These are phyloP conservation scores for Drosophila chauvacae DNA, from an alignment of 1,140 invertebrate species.

Conservation along the genomic window DNA sequence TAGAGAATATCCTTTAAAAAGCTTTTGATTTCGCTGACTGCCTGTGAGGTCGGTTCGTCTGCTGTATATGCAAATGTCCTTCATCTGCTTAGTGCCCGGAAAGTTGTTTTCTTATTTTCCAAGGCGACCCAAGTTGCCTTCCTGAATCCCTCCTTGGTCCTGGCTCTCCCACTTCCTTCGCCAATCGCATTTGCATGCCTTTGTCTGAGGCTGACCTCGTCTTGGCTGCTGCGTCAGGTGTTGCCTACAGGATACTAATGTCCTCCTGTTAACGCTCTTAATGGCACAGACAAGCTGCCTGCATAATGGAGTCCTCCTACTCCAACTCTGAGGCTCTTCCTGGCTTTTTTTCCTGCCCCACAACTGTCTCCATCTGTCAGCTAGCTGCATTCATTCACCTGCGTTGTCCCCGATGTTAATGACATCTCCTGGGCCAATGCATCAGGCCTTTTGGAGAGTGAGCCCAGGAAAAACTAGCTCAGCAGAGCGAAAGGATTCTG, in stretches of 20 bases:
- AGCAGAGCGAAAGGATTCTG: slow-evolving; percentile 48
- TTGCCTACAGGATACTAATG: slow-evolving; percentile 76
- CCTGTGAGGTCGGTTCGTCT: slow-evolving; percentile 9
- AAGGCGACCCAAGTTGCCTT: slow-evolving; percentile 47
- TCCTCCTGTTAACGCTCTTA: slow-evolving; percentile 73
- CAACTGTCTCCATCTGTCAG: slow-evolving; percentile 68
- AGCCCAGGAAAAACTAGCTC: slow-evolving; percentile 61
- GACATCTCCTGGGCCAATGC: slow-evolving; percentile 75
- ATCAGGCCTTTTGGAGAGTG: slow-evolving; percentile 64
- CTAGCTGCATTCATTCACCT: slow-evolving; percentile 81
- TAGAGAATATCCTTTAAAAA: slow-evolving; percentile 82
- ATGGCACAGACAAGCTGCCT: slow-evolving; percentile 76
- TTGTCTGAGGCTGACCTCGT: slow-evolving; percentile 78
- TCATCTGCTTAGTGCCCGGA: slow-evolving; percentile 77
- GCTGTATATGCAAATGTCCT: slow-evolving; percentile 71
- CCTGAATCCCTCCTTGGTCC: not conserved
- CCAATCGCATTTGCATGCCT: slow-evolving; percentile 76
- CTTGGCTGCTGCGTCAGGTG: slow-evolving; percentile 65
- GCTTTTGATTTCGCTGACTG: slow-evolving; percentile 74
- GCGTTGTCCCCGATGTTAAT: slow-evolving; percentile 68
- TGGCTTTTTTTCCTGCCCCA: slow-evolving; percentile 9
- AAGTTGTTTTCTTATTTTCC: slow-evolving; percentile 80
- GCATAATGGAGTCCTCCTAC: slow-evolving; percentile 71
- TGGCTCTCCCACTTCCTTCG: not conserved
- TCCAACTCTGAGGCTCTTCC: not conserved